A percentile compares a stretch with the other conserved stretches of the same genome.
These are phyloP conservation scores for Carassius carassius DNA, from an alignment of 2,113 vertebrate genomes.

Conservation along the genomic window DNA sequence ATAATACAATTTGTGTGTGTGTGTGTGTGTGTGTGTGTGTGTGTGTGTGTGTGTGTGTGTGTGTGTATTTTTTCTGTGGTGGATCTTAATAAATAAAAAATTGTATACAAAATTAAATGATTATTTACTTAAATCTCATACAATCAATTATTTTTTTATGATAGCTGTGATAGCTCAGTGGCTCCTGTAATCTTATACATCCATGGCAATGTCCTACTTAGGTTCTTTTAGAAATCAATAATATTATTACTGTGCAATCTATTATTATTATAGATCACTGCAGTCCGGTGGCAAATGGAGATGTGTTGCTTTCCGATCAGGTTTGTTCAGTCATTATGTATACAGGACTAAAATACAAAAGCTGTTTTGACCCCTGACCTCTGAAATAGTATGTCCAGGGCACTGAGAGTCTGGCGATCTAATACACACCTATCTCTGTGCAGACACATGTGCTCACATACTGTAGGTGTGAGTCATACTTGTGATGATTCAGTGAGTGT, in stretches of 20 bases:
- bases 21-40: no score
- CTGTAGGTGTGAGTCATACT: conserved; percentile 4
- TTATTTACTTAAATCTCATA: not conserved
- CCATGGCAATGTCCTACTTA: not conserved
- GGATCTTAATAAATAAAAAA: no score
- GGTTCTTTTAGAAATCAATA: conserved; percentile 30
- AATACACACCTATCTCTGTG: conserved; percentile 1
- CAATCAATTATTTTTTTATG: no score
- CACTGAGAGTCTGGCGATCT: not conserved
- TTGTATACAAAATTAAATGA: no score
- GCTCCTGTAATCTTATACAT: not conserved
- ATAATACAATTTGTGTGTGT: no score
- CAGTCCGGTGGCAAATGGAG: not conserved
- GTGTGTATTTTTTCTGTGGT: no score
- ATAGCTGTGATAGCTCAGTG: not conserved
- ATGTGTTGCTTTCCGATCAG: not conserved
- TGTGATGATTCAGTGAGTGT: conserved; percentile 28
- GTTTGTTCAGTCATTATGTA: not conserved
- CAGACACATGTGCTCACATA: not conserved
- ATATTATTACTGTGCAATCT: conserved; percentile 9
- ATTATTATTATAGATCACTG: conserved; percentile 32
- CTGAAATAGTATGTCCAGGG: conserved; percentile 1
- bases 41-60: no score
- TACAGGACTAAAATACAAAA: not conserved
- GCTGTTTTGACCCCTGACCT: not conserved